Percentiles rank a stretch among this genome's conserved stretches.
Evolutionary conservation across 2,797 vertebrate species (phyloP).

Genomic region (Nasua narica): DNA sequence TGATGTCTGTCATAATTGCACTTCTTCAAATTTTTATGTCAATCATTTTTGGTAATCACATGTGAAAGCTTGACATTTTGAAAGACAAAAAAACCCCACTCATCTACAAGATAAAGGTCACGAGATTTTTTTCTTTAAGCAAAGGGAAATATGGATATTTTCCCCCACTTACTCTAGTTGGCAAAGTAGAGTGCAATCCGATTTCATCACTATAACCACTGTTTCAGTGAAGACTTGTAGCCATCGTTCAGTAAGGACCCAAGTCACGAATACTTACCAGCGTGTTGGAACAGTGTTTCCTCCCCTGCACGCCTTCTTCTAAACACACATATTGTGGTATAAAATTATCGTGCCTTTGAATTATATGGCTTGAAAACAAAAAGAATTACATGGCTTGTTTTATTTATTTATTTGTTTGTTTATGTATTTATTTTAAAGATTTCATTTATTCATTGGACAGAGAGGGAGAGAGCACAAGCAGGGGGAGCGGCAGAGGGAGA

Average conservation of each 20-base stretch:
- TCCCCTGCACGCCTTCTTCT: neutral
- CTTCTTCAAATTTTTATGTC: constrained; percentile 35
- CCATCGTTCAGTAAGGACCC: neutral
- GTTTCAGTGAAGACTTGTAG: neutral
- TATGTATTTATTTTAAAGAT: too few relatives aligned
- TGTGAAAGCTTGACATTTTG: constrained; percentile 48
- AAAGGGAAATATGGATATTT: constrained; percentile 35
- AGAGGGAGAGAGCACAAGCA: too few relatives aligned
- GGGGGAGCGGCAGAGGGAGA: too few relatives aligned
- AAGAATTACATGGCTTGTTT: neutral
- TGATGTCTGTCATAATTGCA: constrained; percentile 25
- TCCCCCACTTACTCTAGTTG: neutral
- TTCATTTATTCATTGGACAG: too few relatives aligned
- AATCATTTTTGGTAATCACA: constrained; percentile 51
- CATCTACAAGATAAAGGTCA: constrained; percentile 35
- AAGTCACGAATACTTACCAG: constrained; percentile 26
- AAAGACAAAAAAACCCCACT: neutral
- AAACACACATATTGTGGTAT: neutral
- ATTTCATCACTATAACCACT: neutral
- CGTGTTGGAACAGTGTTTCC: neutral
- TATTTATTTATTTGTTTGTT: too few relatives aligned
- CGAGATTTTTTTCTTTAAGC: neutral
- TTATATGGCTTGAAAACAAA: neutral
- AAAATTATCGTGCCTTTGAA: neutral
- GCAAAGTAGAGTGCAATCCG: neutral